Base-by-base conservation (phyloP, 2,888 invertebrate genomes). In the Plebejus anna region DNA sequence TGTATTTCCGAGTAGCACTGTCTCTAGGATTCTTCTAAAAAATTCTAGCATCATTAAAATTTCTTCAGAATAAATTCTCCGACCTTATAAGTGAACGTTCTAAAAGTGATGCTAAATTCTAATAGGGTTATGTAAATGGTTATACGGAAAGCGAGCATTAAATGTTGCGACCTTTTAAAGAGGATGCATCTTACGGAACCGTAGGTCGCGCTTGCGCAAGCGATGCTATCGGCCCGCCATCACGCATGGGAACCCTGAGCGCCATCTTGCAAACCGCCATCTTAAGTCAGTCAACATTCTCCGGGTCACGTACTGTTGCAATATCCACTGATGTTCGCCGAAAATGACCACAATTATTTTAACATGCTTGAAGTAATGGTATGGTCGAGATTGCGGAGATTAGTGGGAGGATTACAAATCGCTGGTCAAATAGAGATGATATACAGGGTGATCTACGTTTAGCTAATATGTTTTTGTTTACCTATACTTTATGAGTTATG, bases 131-230 rank as follows among this genome's bases (percentile, higher is more conserved):
- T 47, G 66, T 66, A 75, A 75, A 75, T 75, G 75, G 73, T 73
- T 75, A 75, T 47, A 66, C 75, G 66, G 66, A 66, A 75, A 75
- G 38, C 61, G 42, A 32, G 73, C 66, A 75, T 75, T 75, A 75
- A 66, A 75, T 47, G 72, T 72, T 72, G 75, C 84, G 91, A 93
- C 92, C 93, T 93, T 93, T 93, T 82, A 84, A 82, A 78, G 89
- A 89, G 89, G 90, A 91, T 90, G 84, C 73, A 89, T 89, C 89
- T 90, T 87, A 84, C 87, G 81, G 82, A 81, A 78, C 78, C 79
- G 79, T 75, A 72, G 73, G 61, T 79, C 77, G 79, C 42, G 36
- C 59, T 83, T 83, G 82, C 82, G 82, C 82, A 83, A 82, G 83
- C 88, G 85, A 87, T 88, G 85, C 82, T 87, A 88, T 90, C 87